phyloP scores from a whole-genome alignment of 2,888 invertebrate species.

The Mythimna lalbum region DNA sequence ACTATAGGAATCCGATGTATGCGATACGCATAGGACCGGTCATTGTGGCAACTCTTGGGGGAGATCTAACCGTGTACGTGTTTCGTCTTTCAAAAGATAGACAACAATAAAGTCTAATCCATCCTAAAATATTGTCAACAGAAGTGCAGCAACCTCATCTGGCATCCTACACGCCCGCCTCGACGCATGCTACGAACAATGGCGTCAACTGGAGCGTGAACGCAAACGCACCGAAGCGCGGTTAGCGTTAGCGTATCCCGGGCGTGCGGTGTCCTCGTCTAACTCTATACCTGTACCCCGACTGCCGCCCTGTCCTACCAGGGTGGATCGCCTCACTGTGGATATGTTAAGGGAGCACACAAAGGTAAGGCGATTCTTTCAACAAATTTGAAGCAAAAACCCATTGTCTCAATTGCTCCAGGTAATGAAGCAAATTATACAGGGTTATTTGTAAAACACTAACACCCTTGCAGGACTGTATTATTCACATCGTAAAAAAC shows the following conservation, averaged over 20 bases:
- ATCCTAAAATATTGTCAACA: constrained; percentile 66
- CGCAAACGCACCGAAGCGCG: constrained; percentile 95
- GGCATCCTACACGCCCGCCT: constrained; percentile 93
- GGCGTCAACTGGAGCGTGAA: constrained; percentile 94
- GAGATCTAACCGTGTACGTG: too few relatives aligned
- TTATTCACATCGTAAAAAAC: too few relatives aligned
- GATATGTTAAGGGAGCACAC: constrained; percentile 95
- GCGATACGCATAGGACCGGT: too few relatives aligned
- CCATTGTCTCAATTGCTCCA: too few relatives aligned
- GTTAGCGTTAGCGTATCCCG: constrained; percentile 94
- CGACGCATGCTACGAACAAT: constrained; percentile 95
- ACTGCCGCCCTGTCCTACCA: constrained; percentile 94
- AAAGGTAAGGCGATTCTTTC: constrained; percentile 85
- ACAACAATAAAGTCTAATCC: background rate
- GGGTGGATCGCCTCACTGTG: constrained; percentile 95
- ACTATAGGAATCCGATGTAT: too few relatives aligned
- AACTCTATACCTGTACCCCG: constrained; percentile 95
- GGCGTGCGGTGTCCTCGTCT: constrained; percentile 94
- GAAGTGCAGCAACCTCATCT: constrained; percentile 87
- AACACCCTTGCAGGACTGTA: too few relatives aligned
- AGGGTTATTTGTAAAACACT: too few relatives aligned
- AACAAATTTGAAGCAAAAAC: too few relatives aligned
- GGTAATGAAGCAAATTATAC: too few relatives aligned
- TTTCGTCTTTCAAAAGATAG: background rate
- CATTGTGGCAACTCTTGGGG: too few relatives aligned